Evolutionary conservation across 2,113 vertebrate species (phyloP), one percentile per base, ranked within the genome.

Genomic region (Callipepla californica): DNA sequence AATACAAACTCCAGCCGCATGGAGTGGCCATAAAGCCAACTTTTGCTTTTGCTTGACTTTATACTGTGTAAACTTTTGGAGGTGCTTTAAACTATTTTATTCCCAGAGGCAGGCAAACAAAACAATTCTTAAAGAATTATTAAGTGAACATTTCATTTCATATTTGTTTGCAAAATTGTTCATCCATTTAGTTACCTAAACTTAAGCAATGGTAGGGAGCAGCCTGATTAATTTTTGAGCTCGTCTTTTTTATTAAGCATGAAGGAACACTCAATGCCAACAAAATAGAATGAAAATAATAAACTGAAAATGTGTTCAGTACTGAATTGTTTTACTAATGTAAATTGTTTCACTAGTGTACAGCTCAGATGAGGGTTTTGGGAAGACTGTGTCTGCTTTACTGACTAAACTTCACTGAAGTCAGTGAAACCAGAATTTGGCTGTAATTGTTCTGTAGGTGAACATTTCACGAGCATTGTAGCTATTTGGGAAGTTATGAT

Each of bases 121-220:
- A 7, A 2, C 9, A 75, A 3, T 48, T 75, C 42, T 72, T 63
- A 12, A 13, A 58, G n/a, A 76, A 48, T 9, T 34, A 57, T 5
- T 38, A 75, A 70, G 30, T 67, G 23, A 72, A 3, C 11, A 17
- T 89, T 75, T 79, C 15, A 42, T 15, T 66, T 78, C 1, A 4
- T 40, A 13, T 72, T 69, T 79, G 11, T 57, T 79, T 61, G 30
- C 3, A 6, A 68, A 70, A 6, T 61, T 12, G 26, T 8, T 85
- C 11, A 44, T 84, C 8, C 6, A 8, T 15, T 67, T 83, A 66
- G 36, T 62, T 90, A 21, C 13, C 14, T 67, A 69, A 95, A 92
- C 1, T 1, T 73, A 22, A 73, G 7, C 0, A 45, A 8, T 2
- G 0, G 30, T 42, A 53, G 15, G 11, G 20, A 63, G 38, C 63